Conservation (phyloP, 1,140 invertebrate species). For the Drosophila sulfurigaster region DNA sequence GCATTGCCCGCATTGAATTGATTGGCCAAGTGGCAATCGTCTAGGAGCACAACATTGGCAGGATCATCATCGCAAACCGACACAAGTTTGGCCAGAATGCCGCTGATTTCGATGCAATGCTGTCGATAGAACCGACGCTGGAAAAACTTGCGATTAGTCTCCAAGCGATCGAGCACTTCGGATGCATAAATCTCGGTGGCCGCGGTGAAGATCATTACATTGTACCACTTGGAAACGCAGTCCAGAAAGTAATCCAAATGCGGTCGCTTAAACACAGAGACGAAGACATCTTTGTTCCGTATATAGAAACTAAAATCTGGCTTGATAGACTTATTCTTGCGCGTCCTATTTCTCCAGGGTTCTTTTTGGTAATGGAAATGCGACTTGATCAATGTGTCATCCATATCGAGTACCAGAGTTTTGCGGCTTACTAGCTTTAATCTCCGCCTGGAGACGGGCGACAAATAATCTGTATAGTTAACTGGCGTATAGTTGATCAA, state of each 20-base stretch:
- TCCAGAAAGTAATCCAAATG: slow-evolving; percentile 61
- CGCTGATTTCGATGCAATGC: slow-evolving; percentile 39
- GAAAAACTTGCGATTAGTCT: slow-evolving; percentile 42
- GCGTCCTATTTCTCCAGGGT: neutral
- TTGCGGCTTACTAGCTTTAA: slow-evolving; percentile 43
- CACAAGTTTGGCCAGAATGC: slow-evolving; percentile 39
- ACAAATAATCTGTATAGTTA: slow-evolving; percentile 28
- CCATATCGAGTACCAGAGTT: slow-evolving; percentile 60
- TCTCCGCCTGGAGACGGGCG: slow-evolving; percentile 35
- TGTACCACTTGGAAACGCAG: slow-evolving; percentile 58
- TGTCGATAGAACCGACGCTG: slow-evolving; percentile 38
- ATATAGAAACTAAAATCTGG: slow-evolving; percentile 39
- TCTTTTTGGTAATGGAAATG: neutral
- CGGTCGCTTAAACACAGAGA: slow-evolving; percentile 60
- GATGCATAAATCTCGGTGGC: slow-evolving; percentile 38
- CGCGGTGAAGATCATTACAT: slow-evolving; percentile 50
- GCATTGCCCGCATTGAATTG: slow-evolving; percentile 52
- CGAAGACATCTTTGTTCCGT: neutral
- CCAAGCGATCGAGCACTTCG: slow-evolving; percentile 48
- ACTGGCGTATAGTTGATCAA: slow-evolving; percentile 38
- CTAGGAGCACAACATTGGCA: slow-evolving; percentile 45
- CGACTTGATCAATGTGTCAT: slow-evolving; percentile 51
- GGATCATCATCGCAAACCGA: slow-evolving; percentile 13
- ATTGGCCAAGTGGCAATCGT: slow-evolving; percentile 45
- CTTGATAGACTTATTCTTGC: neutral